Conservation (phyloP, 2,797 vertebrate species). For the Phoxinus dragarum region DNA sequence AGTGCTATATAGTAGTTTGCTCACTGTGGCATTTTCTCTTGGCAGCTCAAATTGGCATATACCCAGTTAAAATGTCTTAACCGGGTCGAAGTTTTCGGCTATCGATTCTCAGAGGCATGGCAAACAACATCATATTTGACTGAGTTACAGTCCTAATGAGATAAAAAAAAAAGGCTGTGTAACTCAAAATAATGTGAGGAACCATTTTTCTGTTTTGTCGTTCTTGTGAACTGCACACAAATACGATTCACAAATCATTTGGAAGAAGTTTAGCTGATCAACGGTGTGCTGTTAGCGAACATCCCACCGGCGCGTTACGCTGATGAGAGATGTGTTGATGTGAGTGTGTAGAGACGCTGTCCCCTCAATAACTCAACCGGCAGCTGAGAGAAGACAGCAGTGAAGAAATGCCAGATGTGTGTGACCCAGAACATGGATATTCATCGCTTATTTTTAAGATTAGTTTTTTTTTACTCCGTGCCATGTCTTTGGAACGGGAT, state of each 20-base stretch:
- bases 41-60: too few species aligned
- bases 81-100: rapidly evolving
- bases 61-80: not conserved
- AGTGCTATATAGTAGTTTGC: too few species aligned
- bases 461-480: not conserved
- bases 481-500: not conserved
- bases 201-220: not conserved
- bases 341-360: not conserved
- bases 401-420: not conserved
- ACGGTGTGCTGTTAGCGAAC: too few species aligned
- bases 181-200: not conserved
- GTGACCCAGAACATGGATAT: not conserved
- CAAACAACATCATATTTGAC: not conserved
- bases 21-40: too few species aligned
- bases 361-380: not conserved
- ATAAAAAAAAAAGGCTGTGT: too few species aligned
- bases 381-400: not conserved
- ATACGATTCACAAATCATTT: not conserved
- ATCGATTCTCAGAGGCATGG: not conserved
- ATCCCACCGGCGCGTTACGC: too few species aligned
- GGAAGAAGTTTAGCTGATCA: not conserved
- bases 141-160: too few species aligned
- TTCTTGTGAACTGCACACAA: not conserved
- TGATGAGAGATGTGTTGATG: not conserved
- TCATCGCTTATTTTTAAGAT: not conserved